These are phyloP conservation scores for Caprella mutica DNA, from an alignment of 2,888 invertebrate species.

Conservation along the genomic window DNA sequence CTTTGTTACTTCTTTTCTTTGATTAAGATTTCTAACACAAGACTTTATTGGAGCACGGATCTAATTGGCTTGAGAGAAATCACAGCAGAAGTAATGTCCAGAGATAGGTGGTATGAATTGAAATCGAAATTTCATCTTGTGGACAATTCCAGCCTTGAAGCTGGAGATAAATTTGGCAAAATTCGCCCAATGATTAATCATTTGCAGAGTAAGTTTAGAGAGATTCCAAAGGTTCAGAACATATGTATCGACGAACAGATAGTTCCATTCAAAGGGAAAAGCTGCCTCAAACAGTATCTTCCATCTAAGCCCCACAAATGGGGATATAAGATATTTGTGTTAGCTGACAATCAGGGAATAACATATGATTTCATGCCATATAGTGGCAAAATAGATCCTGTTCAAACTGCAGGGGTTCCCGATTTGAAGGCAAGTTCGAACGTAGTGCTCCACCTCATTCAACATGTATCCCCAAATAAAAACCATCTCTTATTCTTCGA, in stretches of 20 bases:
- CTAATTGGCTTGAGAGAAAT: neutral
- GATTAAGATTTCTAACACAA: neutral
- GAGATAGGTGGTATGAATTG: neutral
- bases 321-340: slow-evolving; percentile 9
- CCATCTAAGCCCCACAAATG: slow-evolving; percentile 6
- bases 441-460: slow-evolving; percentile 1
- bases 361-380: slow-evolving; percentile 11
- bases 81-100: neutral
- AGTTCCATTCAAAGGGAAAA: slow-evolving; percentile 5
- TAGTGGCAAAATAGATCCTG: slow-evolving; percentile 7
- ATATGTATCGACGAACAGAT: slow-evolving; percentile 12
- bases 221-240: neutral
- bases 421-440: slow-evolving; percentile 8
- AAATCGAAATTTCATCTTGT: neutral
- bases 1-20: slow-evolving; percentile 9
- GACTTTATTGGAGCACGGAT: neutral
- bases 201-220: neutral
- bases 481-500: neutral
- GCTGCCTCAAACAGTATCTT: slow-evolving; percentile 3
- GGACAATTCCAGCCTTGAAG: neutral
- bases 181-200: slow-evolving; percentile 2
- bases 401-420: slow-evolving; percentile 1
- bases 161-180: neutral
- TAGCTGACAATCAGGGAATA: neutral
- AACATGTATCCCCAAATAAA: neutral